phyloP scores from a whole-genome alignment of 1,140 invertebrate species.

The Melanaphis sacchari region DNA sequence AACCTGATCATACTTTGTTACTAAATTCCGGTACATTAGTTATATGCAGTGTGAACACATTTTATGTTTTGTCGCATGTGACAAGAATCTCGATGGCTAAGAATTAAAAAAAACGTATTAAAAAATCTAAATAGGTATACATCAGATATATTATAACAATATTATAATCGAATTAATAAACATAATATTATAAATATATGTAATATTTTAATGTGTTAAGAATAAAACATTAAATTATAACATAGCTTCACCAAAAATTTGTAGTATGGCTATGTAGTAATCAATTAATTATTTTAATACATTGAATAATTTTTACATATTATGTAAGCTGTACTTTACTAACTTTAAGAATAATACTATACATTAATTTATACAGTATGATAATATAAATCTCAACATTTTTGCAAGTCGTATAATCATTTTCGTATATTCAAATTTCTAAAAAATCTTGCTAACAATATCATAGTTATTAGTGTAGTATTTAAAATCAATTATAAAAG shows the following conservation, averaged over 20 bases:
- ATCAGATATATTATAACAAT: not conserved
- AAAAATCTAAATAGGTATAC: not conserved
- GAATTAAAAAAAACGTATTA: not conserved
- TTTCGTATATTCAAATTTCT: too few species aligned
- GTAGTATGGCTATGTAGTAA: not conserved
- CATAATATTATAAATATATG: not conserved
- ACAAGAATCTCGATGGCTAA: slow-evolving; percentile 20
- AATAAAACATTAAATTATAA: too few species aligned
- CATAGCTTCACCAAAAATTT: not conserved
- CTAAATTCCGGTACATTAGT: slow-evolving; percentile 33
- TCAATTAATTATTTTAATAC: not conserved
- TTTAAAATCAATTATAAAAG: too few species aligned
- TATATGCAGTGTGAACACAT: not conserved
- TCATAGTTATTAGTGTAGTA: too few species aligned
- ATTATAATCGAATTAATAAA: not conserved
- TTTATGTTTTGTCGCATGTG: slow-evolving; percentile 41
- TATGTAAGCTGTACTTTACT: not conserved
- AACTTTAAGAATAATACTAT: not conserved
- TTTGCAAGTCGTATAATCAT: too few species aligned
- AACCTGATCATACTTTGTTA: slow-evolving; percentile 49
- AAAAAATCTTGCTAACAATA: too few species aligned
- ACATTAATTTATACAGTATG: too few species aligned
- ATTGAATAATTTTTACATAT: not conserved
- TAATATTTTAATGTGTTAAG: too few species aligned
- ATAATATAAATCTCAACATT: too few species aligned